Evolutionary conservation across 2,888 invertebrate species (phyloP).

Genomic region (Drosophila formosana): DNA sequence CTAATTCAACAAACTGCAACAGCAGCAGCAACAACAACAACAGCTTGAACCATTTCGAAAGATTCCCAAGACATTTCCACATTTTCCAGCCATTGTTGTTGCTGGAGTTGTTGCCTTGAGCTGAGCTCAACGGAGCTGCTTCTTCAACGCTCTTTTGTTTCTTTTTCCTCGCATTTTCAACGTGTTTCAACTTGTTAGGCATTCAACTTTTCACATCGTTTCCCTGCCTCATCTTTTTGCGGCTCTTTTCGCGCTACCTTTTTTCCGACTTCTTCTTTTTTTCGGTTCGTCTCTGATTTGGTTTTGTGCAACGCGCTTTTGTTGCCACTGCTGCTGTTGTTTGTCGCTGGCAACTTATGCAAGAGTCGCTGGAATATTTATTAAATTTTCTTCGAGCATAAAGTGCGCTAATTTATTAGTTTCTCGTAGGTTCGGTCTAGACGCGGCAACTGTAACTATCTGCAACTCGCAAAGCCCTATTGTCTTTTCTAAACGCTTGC

Average conservation of each 20-base stretch:
- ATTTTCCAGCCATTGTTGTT: slow-evolving; percentile 75
- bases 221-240: slow-evolving; percentile 46
- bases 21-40: slow-evolving; percentile 23
- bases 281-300: slow-evolving; percentile 51
- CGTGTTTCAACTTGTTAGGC: slow-evolving; percentile 73
- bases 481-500: slow-evolving; percentile 20
- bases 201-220: slow-evolving; percentile 79
- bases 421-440: slow-evolving; percentile 24
- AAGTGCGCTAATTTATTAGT: slow-evolving; percentile 69
- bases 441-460: slow-evolving; percentile 16
- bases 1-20: slow-evolving; percentile 75
- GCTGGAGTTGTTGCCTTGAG: slow-evolving; percentile 33
- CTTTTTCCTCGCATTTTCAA: slow-evolving; percentile 58
- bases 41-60: slow-evolving; percentile 66
- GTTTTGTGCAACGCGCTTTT: slow-evolving; percentile 58
- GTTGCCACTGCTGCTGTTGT: slow-evolving; percentile 24
- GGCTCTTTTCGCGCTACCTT: slow-evolving; percentile 30
- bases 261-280: slow-evolving; percentile 20
- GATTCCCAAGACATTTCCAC: slow-evolving; percentile 77
- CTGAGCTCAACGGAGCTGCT: slow-evolving; percentile 12
- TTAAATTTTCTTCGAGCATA: slow-evolving; percentile 61
- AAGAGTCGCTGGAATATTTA: slow-evolving; percentile 56
- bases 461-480: slow-evolving; percentile 19
- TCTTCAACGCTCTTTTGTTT: slow-evolving; percentile 62
- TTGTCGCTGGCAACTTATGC: slow-evolving; percentile 50